A percentile compares a stretch with the other conserved stretches of the same genome.
These are phyloP conservation scores for Pseudochirops cupreus DNA, from an alignment of 2,797 vertebrate species.

Conservation along the genomic window DNA sequence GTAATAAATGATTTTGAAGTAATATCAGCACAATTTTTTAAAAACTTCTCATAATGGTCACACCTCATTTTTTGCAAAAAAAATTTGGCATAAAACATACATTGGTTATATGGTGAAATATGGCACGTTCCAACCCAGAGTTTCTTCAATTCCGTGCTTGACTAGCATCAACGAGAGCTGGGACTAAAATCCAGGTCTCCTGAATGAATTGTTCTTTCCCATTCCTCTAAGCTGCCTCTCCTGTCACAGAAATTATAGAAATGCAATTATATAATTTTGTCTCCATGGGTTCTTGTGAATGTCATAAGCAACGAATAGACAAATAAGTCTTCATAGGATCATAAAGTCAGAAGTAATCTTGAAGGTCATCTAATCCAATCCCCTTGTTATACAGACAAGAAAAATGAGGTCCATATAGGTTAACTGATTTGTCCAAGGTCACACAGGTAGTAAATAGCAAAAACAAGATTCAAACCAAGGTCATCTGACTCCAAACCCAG, in stretches of 20 bases:
- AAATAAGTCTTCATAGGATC: not conserved
- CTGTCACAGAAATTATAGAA: not conserved
- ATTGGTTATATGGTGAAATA: no score
- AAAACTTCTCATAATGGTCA: no score
- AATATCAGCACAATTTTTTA: no score
- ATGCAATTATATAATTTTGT: not conserved
- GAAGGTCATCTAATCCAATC: not conserved
- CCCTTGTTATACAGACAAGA: not conserved
- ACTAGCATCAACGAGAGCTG: not conserved
- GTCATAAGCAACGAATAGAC: not conserved
- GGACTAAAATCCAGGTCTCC: not conserved
- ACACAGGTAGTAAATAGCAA: not conserved
- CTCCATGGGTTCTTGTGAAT: not conserved
- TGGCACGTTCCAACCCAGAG: not conserved
- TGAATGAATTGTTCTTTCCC: not conserved
- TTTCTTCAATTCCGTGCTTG: not conserved
- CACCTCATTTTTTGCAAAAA: no score
- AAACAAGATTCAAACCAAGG: not conserved
- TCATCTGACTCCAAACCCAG: not conserved
- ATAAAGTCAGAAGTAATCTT: not conserved
- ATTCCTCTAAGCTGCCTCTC: not conserved
- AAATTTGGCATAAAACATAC: no score
- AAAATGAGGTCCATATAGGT: not conserved
- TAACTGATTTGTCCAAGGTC: not conserved
- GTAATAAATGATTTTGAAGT: no score